phyloP scores from a whole-genome alignment of 1,140 invertebrate genomes.

The Drosophila bocqueti region DNA sequence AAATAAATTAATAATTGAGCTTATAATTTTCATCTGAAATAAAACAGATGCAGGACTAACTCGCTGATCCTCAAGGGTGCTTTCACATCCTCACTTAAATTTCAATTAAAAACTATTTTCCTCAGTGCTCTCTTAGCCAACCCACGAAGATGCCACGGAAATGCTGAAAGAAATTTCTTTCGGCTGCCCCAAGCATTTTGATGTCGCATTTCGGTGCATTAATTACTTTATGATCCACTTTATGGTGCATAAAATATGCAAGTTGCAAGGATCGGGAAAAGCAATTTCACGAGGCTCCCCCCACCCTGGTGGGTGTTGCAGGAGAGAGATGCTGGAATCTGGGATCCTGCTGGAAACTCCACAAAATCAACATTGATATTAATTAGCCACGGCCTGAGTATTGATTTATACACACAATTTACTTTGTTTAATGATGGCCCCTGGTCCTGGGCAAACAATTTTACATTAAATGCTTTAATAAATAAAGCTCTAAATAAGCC shows the following conservation, averaged over 20 bases:
- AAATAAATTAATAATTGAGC: background rate
- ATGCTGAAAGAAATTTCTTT: constrained; percentile 59
- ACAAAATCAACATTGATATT: constrained; percentile 70
- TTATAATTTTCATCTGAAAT: background rate
- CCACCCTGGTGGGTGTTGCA: constrained; percentile 68
- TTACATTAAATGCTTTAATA: constrained; percentile 82
- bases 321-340: constrained; percentile 3
- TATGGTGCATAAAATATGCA: constrained; percentile 77
- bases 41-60: background rate
- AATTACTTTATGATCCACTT: constrained; percentile 84
- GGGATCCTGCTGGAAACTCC: constrained; percentile 13
- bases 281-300: constrained; percentile 36
- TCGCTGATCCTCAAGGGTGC: background rate
- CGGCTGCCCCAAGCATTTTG: constrained; percentile 65
- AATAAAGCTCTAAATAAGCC: constrained; percentile 81
- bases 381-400: constrained; percentile 52
- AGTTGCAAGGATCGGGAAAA: constrained; percentile 45
- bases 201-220: constrained; percentile 84
- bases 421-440: constrained; percentile 69
- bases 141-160: constrained; percentile 63
- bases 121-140: constrained; percentile 32
- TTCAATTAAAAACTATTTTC: background rate
- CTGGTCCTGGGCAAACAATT: constrained; percentile 76
- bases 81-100: background rate
- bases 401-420: constrained; percentile 70